Percentiles rank a stretch among this genome's conserved stretches.
Conservation (phyloP, 2,797 vertebrate genomes). For the Sebastes elongatus region DNA sequence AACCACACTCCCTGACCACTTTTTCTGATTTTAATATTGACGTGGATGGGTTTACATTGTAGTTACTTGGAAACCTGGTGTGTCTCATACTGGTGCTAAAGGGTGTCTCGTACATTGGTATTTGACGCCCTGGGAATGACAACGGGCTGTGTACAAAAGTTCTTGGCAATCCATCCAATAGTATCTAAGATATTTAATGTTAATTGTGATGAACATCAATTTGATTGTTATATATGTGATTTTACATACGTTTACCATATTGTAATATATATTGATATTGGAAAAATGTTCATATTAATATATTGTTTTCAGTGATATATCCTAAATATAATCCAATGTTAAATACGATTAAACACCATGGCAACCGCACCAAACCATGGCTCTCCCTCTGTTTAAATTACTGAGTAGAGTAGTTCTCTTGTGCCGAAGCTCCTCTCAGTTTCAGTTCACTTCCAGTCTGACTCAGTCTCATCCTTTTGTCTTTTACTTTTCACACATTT, state of each 20-base stretch:
- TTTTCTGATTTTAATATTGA: too few relatives aligned
- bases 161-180: too few relatives aligned
- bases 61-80: too few relatives aligned
- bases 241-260: background rate
- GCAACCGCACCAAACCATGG: background rate
- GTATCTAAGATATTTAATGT: too few relatives aligned
- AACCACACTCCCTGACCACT: too few relatives aligned
- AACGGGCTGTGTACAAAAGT: background rate
- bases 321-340: background rate
- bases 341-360: background rate
- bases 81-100: too few relatives aligned
- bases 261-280: background rate
- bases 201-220: too few relatives aligned
- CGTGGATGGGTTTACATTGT: too few relatives aligned
- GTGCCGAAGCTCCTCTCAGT: background rate
- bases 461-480: slow-evolving; percentile 21
- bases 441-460: background rate
- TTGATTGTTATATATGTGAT: background rate
- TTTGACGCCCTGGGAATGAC: too few relatives aligned
- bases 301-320: background rate
- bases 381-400: background rate
- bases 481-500: slow-evolving; percentile 31
- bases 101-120: too few relatives aligned
- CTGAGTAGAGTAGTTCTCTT: background rate
- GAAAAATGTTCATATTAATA: background rate